phyloP scores from a whole-genome alignment of 2,113 vertebrate species.

The Callopanchax toddi region DNA sequence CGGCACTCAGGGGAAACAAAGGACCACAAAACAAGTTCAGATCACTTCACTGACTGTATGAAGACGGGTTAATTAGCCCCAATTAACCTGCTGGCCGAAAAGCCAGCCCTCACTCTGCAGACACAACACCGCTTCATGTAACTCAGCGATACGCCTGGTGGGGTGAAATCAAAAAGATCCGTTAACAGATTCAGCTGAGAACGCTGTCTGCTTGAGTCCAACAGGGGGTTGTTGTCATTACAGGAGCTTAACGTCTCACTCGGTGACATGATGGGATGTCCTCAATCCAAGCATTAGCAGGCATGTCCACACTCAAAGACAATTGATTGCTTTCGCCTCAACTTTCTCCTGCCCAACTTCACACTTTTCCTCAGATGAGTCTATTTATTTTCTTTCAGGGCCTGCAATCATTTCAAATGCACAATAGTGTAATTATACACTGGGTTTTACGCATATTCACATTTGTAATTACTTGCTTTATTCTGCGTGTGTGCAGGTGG shows the following conservation, averaged over 20 bases:
- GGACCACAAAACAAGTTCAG: constrained; percentile 9
- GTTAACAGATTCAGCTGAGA: no score
- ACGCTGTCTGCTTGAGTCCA: no score
- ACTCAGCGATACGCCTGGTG: not conserved
- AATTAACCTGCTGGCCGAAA: constrained; percentile 39
- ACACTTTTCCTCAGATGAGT: not conserved
- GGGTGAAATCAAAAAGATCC: no score
- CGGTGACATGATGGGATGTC: not conserved
- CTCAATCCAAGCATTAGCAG: not conserved
- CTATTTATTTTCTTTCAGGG: not conserved
- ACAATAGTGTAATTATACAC: no score
- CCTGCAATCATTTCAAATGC: not conserved
- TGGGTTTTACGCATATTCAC: not conserved
- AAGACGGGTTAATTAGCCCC: constrained; percentile 39
- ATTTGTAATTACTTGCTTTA: not conserved
- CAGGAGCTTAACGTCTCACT: constrained; percentile 7
- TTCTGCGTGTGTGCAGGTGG: not conserved
- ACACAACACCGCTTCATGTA: no score
- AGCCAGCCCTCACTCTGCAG: not conserved
- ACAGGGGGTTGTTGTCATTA: no score
- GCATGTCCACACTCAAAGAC: not conserved
- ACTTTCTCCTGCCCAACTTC: not conserved
- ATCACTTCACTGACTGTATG: constrained; percentile 8
- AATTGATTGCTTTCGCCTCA: no score
- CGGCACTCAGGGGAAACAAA: not conserved